Evolutionary conservation across 1,140 invertebrate species (phyloP), one percentile per base, ranked within the genome.

Genomic region (Drosophila quadrilineata): DNA sequence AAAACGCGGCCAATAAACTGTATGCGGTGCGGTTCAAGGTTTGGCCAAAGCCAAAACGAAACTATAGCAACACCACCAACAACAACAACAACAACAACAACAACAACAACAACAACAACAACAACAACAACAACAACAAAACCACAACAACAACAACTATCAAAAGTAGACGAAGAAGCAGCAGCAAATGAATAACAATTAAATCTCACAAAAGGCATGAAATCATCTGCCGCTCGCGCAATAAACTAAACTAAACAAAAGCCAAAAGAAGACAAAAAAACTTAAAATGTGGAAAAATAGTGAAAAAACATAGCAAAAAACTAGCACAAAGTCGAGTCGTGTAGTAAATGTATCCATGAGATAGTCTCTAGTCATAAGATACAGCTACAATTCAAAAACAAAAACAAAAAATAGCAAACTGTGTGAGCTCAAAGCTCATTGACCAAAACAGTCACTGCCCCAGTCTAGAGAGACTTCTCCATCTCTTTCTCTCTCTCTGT

Each of bases 1-100:
- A 85, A 88, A 84, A 88, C 79, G 79, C 85, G 85, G 85, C 85
- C 85, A 88, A 88, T 88, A 88, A 88, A 88, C 85, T 88, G 70
- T 85, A 64, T 69, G 79, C 75, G 56, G 73, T 72, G 67, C 85
- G 85, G 85, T 88, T 88, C 85, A 88, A 88, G 85, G 85, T 85
- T 87, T 88, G 70, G 79, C 77, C 75, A 87, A 82, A 87, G 62
- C 82, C 69, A 86, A 72, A 75, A 86, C 46, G 64, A 85, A 84
- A 84, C 77, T 84, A 84, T 72, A 74, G 53, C 66, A 53, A 58
- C 54, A 70, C 56, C 54, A 43, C 26, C 29, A 58, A 17, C 40
- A 59, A 19, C 36, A 56, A 21, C 14, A 36, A 3, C 64, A 50
- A 72, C 35, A 54, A 33, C 19, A 58, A 10, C 41, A 21, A 56